These are phyloP conservation scores for Clarias macrocephalus DNA, from an alignment of 2,113 vertebrate genomes.

Conservation along the genomic window DNA sequence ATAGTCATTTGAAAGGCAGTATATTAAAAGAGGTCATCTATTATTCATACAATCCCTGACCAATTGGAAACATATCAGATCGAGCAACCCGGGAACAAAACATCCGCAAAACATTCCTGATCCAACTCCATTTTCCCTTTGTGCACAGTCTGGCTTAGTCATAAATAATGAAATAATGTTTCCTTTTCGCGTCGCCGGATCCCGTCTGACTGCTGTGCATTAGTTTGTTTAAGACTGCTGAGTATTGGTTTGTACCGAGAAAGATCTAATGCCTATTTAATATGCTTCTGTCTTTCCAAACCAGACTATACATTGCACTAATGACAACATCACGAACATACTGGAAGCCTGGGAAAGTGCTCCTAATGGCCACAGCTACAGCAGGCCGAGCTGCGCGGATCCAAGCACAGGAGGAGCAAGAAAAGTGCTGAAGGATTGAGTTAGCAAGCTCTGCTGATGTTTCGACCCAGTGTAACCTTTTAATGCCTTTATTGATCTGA, in stretches of 20 bases:
- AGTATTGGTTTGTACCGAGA: neutral
- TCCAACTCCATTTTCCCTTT: neutral
- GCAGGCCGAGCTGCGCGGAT: constrained; percentile 8
- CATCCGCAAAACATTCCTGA: constrained; percentile 41
- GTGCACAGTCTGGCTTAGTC: neutral
- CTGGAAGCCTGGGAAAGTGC: constrained; percentile 27
- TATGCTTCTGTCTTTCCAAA: neutral
- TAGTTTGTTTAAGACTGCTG: neutral
- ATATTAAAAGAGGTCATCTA: constrained; percentile 51
- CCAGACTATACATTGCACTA: neutral
- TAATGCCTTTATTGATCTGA: constrained; percentile 43
- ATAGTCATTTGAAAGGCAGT: constrained; percentile 47
- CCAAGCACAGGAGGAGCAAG: constrained; percentile 22
- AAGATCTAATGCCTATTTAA: constrained; percentile 3
- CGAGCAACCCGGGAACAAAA: constrained; percentile 20
- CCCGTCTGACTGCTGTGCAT: neutral
- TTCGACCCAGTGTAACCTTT: constrained; percentile 51
- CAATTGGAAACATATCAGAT: constrained; percentile 38
- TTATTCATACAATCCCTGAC: constrained; percentile 45
- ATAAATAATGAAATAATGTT: constrained; percentile 20
- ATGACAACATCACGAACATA: constrained; percentile 18
- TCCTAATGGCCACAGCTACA: constrained; percentile 31
- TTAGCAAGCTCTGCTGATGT: constrained; percentile 46
- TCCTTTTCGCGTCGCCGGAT: neutral
- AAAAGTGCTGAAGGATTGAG: constrained; percentile 45